Evolutionary conservation across 2,888 invertebrate species (phyloP).

Genomic region (Rhimphoctona megacephalus): DNA sequence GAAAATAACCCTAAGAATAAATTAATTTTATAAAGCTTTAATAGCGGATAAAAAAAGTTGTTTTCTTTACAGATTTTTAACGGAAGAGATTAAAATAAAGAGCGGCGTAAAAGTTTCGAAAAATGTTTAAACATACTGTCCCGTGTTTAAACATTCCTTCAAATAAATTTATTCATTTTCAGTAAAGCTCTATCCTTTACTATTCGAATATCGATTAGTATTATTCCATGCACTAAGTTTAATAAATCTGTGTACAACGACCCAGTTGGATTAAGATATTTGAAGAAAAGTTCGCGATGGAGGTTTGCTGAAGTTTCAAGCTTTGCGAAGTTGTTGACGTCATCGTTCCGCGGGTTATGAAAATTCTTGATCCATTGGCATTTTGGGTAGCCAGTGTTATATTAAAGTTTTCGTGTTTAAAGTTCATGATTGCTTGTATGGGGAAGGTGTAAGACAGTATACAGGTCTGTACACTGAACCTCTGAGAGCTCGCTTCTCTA

Average conservation of each 20-base stretch:
- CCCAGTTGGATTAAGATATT: not conserved
- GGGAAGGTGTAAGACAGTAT: conserved; percentile 12
- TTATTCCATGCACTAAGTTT: not conserved
- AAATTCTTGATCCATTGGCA: conserved; percentile 21
- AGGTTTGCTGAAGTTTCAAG: not conserved
- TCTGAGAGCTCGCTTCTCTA: conserved; percentile 17
- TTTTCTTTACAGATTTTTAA: not conserved
- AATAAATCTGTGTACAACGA: not conserved
- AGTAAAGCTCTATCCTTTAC: not conserved
- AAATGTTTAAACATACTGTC: not conserved
- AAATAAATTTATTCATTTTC: not conserved
- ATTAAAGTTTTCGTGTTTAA: conserved; percentile 41
- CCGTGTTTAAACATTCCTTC: too few species aligned
- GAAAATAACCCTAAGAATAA: not conserved
- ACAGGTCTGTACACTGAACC: conserved; percentile 2
- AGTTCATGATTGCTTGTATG: conserved; percentile 33
- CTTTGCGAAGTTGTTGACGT: conserved; percentile 9
- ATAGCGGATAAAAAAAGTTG: not conserved
- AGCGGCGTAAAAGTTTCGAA: not conserved
- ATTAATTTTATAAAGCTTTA: not conserved
- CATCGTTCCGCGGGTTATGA: conserved; percentile 24
- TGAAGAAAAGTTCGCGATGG: not conserved
- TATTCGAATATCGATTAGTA: not conserved
- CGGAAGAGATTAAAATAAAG: not conserved
- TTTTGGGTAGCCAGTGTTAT: conserved; percentile 22